Base-by-base conservation (phyloP, 2,113 vertebrate species). In the Helogale parvula region DNA sequence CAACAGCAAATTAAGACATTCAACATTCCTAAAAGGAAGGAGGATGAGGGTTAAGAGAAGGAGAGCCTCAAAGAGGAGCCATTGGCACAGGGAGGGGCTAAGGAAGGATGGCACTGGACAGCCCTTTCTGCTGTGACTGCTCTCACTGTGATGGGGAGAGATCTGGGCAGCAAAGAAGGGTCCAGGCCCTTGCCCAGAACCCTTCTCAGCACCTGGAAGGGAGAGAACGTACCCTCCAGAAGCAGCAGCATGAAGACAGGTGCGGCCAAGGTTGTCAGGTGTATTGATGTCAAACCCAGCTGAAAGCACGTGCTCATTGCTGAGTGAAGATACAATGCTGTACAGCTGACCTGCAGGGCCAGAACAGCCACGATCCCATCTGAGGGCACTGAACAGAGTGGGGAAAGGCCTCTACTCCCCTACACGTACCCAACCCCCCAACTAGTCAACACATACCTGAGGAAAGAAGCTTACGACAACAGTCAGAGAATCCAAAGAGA, bases 381-480 rank as follows among this genome's bases (percentile, higher is more conserved):
- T 14, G 27, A 17, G 35, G 35, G 11, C 93, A n/a, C 82, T 1
- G 57, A 21, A 45, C 35, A 25, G 79, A 38, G 47, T 5, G 9
- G 29, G 33, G 17, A 60, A 15, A 50, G 82, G 31, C 47, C 65
- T 63, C 77, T 12, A 41, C 38, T 17, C 29, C 33, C 77, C 57
- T n/a, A 1, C 7, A 23, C 25, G 65, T 23, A 14, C 50, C 47
- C 76, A 17, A 47, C 25, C n/a, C 77, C 33, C 27, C 15, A 47
- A 16, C 38, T 63, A 38, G 21, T 52, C 7, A 71, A 76, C 27
- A 90, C 98, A 97, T 98, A 99, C 99, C 99, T 98, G 99, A 99
- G 98, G 99, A 99, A 97, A 99, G 99, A 95, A 99, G 99, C 99
- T 99, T 99, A 98, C 99, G 99, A 98, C 99, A 99, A 99, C 99